Evolutionary conservation across 2,888 invertebrate genomes (phyloP), one percentile per base, ranked within the genome.

Genomic region (Actias luna): DNA sequence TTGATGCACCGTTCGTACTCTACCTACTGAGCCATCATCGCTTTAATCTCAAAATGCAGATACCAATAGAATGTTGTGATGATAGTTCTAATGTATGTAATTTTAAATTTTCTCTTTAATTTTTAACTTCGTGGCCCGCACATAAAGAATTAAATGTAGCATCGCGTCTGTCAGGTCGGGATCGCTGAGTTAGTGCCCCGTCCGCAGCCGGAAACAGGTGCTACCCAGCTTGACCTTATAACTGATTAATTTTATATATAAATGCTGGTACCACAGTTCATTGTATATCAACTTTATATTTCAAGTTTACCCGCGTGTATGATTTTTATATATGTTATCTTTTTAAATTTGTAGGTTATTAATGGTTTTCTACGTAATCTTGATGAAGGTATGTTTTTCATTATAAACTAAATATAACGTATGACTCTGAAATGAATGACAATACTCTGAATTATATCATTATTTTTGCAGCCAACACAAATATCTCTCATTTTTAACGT

Each of bases 191-290:
- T 85, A 84, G 85, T 84, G 78, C 80, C 69, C 78, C 80, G 80
- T 74, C 84, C 83, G 84, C 78, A 79, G 78, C 84, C 87, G 87
- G 88, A 88, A 85, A 76, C 85, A 86, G 86, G 86, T 85, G 88
- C 76, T 76, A 73, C 75, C 70, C 73, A 71, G 70, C 68, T 74
- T 77, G 79, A 78, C 78, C 83, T 83, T 82, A 82, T 86, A 83
- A 83, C 82, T 85, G 84, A 84, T 85, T 85, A 83, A 87, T 87
- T 88, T 86, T 83, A 80, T 64, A n/a, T n/a, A 64, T 61, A 64
- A 61, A 64, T 59, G 52, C 59, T 63, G 52, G 59, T 59, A 39
- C 50, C 55, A 59, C 39, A 39, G 63, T 29, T 55, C 39, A 52
- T 29, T 63, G 63, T 31, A 59, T 59, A 31, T 29, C 50, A 36